These are phyloP conservation scores for Bellardia bayeri DNA, from an alignment of 2,888 invertebrate species.

Conservation along the genomic window DNA sequence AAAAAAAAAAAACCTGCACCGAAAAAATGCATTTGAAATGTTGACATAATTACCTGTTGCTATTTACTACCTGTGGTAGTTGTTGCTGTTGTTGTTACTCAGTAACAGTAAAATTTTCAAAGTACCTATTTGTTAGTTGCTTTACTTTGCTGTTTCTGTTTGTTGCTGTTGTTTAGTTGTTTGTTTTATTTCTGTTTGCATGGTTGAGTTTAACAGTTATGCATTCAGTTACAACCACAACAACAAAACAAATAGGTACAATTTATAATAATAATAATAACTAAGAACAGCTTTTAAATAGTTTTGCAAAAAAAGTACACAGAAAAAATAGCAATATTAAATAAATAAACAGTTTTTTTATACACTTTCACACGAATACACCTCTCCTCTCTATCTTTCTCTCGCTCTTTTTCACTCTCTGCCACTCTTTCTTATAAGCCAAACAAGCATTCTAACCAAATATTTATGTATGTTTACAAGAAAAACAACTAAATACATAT, in stretches of 20 bases:
- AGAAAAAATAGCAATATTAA: constrained; percentile 12
- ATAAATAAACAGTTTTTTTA: constrained; percentile 21
- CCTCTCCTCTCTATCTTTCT: no score
- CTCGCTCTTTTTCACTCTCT: not conserved
- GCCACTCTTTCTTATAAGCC: not conserved
- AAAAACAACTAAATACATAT: not conserved
- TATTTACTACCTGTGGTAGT: constrained; percentile 62
- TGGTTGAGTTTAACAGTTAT: constrained; percentile 63
- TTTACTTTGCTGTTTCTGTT: not conserved
- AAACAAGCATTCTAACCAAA: constrained; percentile 20
- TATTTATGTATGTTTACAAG: constrained; percentile 19
- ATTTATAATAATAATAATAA: constrained; percentile 20
- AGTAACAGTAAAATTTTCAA: constrained; percentile 34
- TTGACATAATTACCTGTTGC: constrained; percentile 71
- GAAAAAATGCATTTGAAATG: constrained; percentile 67
- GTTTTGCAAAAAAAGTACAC: constrained; percentile 21
- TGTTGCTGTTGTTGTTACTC: not conserved
- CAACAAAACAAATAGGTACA: not conserved
- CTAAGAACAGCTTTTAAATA: constrained; percentile 46
- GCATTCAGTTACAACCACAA: constrained; percentile 41
- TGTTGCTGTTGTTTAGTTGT: not conserved
- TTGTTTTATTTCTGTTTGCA: constrained; percentile 40
- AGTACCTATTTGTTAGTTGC: not conserved
- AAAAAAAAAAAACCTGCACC: constrained; percentile 52
- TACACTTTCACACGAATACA: constrained; percentile 44